Evolutionary conservation across 2,797 vertebrate genomes (phyloP), one percentile per base, ranked within the genome.

Genomic region (Cetoscarus ocellatus): DNA sequence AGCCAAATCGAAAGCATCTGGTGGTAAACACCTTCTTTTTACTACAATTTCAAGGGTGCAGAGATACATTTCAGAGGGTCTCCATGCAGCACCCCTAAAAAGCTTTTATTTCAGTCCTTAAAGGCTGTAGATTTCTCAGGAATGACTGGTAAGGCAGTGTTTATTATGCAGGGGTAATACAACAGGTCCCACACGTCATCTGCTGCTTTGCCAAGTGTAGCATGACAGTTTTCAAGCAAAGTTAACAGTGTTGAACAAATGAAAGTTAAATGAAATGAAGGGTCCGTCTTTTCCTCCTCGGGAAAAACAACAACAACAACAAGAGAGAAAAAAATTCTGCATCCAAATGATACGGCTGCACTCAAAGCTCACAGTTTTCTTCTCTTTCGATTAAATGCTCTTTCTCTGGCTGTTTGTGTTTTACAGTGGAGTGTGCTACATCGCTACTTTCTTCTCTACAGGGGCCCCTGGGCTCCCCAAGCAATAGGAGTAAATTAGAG

Each of bases 401-500:
- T 93, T 93, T 93, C 90, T 93, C 92, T 88, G 91, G 90, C 90
- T 92, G 91, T 92, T 93, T 93, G 90, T 91, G 92, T 91, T 91
- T 88, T 94, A 93, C 90, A 92, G 92, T 91, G 90, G 90, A 92
- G 93, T 92, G 91, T 89, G 92, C 91, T 92, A 92, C 91, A 92
- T 91, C 84, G 91, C 91, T 94, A 93, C 93, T 93, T 92, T 93
- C 91, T 92, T 93, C 90, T 90, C 93, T 92, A 91, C 93, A 90
- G 93, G 93, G 92, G 93, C 93, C 92, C 92, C 91, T 93, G 93
- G 91, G 92, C 92, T 94, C 94, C 93, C 93, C 83, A 90, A 95
- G 94, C 94, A 93, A 94, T 95, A 95, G 94, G 93, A 94, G 94
- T 95, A 95, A 95, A 95, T 95, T 95, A 94, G 94, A 94, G 93